These are phyloP conservation scores for Euwallacea fornicatus DNA, from an alignment of 1,140 invertebrate species.

Conservation along the genomic window DNA sequence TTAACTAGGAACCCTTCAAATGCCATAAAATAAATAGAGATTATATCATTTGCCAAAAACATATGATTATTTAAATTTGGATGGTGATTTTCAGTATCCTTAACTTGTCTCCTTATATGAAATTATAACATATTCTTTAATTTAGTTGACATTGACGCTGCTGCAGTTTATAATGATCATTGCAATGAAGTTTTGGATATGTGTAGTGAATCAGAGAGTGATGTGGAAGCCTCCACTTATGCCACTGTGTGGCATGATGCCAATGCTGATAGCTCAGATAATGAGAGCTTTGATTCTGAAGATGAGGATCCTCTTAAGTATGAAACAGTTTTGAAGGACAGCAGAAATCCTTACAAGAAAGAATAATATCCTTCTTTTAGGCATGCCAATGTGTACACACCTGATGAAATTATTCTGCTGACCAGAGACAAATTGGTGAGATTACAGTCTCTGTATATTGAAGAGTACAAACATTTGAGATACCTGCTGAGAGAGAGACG, in stretches of 20 bases:
- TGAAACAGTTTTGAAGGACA: not conserved
- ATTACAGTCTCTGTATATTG: conserved; percentile 80
- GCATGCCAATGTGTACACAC: conserved; percentile 84
- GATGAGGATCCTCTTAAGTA: conserved; percentile 78
- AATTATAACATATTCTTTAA: not conserved
- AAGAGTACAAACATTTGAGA: conserved; percentile 77
- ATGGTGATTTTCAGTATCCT: too few relatives aligned
- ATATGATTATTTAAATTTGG: too few relatives aligned
- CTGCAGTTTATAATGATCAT: conserved; percentile 57
- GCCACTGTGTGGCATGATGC: conserved; percentile 66
- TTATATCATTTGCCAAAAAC: too few relatives aligned
- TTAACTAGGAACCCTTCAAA: too few relatives aligned
- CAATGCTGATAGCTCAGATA: conserved; percentile 71
- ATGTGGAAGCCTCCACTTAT: conserved; percentile 66
- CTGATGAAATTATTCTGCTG: conserved; percentile 80
- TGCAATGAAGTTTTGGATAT: conserved; percentile 66
- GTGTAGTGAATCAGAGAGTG: conserved; percentile 72
- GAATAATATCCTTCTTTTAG: conserved; percentile 54
- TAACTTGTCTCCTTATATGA: too few relatives aligned
- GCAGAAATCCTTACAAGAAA: too few relatives aligned
- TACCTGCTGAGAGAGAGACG: conserved; percentile 72
- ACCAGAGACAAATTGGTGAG: conserved; percentile 75
- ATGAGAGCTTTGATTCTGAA: conserved; percentile 77
- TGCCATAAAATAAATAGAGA: too few relatives aligned
- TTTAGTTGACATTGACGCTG: conserved; percentile 61